Conservation (phyloP, 2,797 vertebrate species). For the Myotis vivesi region DNA sequence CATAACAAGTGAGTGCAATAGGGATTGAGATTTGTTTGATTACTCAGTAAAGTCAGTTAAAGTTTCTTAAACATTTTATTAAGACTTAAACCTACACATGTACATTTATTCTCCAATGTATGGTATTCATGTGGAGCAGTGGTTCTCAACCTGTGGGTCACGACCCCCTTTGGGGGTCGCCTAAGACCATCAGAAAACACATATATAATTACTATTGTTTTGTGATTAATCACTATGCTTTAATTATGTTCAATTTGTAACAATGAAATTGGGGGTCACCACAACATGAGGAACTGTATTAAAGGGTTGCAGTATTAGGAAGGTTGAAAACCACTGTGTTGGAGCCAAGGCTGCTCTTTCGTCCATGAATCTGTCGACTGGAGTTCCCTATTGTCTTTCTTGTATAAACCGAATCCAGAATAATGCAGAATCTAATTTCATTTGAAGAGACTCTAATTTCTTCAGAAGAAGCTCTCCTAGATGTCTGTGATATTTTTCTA, state of each 20-base stretch:
- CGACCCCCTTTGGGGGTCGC: too few relatives aligned
- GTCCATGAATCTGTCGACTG: neutral
- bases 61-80: neutral
- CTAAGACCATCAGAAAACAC: too few relatives aligned
- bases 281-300: too few relatives aligned
- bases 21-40: neutral
- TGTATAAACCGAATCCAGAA: neutral
- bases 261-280: too few relatives aligned
- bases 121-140: neutral
- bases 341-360: neutral
- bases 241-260: too few relatives aligned
- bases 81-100: neutral
- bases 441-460: slow-evolving; percentile 23
- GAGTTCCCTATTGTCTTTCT: neutral
- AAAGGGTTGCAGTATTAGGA: too few relatives aligned
- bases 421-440: slow-evolving; percentile 30
- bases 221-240: too few relatives aligned
- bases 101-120: neutral
- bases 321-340: too few relatives aligned
- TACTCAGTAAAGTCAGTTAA: neutral
- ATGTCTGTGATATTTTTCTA: neutral
- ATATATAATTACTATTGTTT: too few relatives aligned
- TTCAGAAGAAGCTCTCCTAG: neutral
- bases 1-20: neutral
- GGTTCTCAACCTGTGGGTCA: too few relatives aligned